These are phyloP conservation scores for Drosophila nr. perissopoda DNA, from an alignment of 2,888 invertebrate species.

Conservation along the genomic window DNA sequence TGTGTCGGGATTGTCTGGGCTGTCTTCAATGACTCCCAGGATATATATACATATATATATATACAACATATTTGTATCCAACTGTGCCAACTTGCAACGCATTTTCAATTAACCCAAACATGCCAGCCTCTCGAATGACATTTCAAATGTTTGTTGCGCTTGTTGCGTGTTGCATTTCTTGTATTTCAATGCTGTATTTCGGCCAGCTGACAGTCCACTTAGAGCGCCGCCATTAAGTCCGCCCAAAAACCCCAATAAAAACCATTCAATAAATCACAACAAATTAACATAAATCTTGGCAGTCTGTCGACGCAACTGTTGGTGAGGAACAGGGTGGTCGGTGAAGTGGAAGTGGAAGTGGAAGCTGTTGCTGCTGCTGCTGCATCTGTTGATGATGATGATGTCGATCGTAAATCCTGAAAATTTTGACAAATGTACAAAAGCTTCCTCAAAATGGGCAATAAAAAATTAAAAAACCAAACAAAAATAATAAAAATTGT, in stretches of 20 bases:
- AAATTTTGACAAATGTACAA: slow-evolving; percentile 79
- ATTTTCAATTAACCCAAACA: slow-evolving; percentile 78
- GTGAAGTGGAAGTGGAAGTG: slow-evolving; percentile 11
- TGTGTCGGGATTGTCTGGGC: slow-evolving; percentile 6
- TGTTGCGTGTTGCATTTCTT: slow-evolving; percentile 14
- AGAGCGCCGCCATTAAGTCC: slow-evolving; percentile 56
- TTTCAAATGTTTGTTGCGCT: slow-evolving; percentile 43
- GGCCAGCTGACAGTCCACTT: slow-evolving; percentile 63
- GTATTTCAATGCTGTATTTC: slow-evolving; percentile 39
- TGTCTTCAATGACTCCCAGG: slow-evolving; percentile 46
- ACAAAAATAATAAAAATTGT: slow-evolving; percentile 47
- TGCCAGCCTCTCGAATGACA: slow-evolving; percentile 67
- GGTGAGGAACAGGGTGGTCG: too few relatives aligned
- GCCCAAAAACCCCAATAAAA: slow-evolving; percentile 73
- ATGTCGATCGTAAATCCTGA: slow-evolving; percentile 78
- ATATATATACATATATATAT: slow-evolving; percentile 1
- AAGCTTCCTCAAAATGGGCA: slow-evolving; percentile 75
- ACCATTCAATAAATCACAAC: slow-evolving; percentile 81
- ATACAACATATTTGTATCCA: slow-evolving; percentile 39
- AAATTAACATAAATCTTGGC: slow-evolving; percentile 78
- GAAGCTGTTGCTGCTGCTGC: slow-evolving; percentile 10
- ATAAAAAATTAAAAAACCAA: slow-evolving; percentile 71
- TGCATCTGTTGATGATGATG: slow-evolving; percentile 72
- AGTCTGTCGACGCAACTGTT: slow-evolving; percentile 62
- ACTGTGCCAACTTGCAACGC: slow-evolving; percentile 74